Conservation (phyloP, 1,140 invertebrate species). For the Cotesia chilonis region DNA sequence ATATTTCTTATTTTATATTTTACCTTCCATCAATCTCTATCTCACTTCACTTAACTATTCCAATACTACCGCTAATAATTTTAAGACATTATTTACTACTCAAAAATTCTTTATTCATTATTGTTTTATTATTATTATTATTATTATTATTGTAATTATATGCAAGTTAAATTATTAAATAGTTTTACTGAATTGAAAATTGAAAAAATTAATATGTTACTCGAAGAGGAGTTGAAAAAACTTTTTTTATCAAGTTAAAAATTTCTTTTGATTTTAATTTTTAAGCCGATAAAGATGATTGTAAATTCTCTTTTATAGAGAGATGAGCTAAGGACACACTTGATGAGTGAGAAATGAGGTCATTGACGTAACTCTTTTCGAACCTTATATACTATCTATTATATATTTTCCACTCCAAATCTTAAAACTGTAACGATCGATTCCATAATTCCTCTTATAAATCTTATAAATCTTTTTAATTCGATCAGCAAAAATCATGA, state of each 20-base stretch:
- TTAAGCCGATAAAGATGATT: constrained; percentile 18
- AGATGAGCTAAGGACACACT: neutral
- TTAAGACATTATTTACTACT: too few species aligned
- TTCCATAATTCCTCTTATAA: neutral
- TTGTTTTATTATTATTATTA: too few species aligned
- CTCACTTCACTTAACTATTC: too few species aligned
- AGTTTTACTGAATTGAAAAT: too few species aligned
- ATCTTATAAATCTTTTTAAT: neutral
- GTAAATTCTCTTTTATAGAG: constrained; percentile 3
- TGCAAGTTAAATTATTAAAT: too few species aligned
- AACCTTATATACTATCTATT: neutral
- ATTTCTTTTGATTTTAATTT: constrained; percentile 5
- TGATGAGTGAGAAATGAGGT: constrained; percentile 18
- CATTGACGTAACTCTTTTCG: neutral
- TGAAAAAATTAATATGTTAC: neutral
- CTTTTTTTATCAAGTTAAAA: neutral
- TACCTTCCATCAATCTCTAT: too few species aligned
- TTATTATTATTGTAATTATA: too few species aligned
- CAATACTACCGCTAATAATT: too few species aligned
- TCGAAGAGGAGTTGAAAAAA: neutral
- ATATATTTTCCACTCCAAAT: constrained; percentile 1
- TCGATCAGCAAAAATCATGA: neutral
- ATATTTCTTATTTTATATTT: neutral
- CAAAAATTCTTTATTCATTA: too few species aligned
- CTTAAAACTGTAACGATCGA: constrained; percentile 18